phyloP scores from a whole-genome alignment of 2,113 vertebrate genomes.

The Poeciliopsis turrubarensis region DNA sequence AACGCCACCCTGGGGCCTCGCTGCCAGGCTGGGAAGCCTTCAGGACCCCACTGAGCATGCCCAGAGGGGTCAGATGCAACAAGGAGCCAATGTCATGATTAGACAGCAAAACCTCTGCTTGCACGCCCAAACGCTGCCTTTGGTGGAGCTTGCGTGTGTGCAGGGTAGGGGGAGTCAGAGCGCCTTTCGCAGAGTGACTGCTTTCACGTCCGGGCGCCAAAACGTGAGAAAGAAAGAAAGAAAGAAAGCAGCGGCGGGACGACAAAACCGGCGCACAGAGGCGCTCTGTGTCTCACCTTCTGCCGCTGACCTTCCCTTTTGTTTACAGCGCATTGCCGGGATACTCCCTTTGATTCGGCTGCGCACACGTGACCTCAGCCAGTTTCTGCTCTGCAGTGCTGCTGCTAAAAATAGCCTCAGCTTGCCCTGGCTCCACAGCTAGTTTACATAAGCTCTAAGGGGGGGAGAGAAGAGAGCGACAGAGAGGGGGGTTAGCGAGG shows the following conservation, averaged over 20 bases:
- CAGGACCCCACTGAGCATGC: slow-evolving; percentile 9
- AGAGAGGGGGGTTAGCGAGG: slow-evolving; percentile 15
- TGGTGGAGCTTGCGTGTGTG: slow-evolving; percentile 25
- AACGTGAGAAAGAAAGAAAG: slow-evolving; percentile 14
- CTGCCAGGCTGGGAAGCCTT: slow-evolving; percentile 26
- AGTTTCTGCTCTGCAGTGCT: slow-evolving; percentile 90
- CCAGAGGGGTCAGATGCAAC: slow-evolving; percentile 28
- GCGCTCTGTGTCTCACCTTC: slow-evolving; percentile 81
- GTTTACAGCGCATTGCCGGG: slow-evolving; percentile 90
- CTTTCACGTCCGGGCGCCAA: slow-evolving; percentile 51
- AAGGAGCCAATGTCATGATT: slow-evolving; percentile 63
- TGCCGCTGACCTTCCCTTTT: slow-evolving; percentile 86
- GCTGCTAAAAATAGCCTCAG: slow-evolving; percentile 90
- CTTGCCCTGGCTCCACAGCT: slow-evolving; percentile 90
- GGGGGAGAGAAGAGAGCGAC: slow-evolving; percentile 56
- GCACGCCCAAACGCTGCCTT: slow-evolving; percentile 59
- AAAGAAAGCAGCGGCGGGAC: background rate
- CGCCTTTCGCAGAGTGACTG: slow-evolving; percentile 51
- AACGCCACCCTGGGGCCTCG: slow-evolving; percentile 28
- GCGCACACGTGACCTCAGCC: slow-evolving; percentile 85
- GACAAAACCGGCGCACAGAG: slow-evolving; percentile 64
- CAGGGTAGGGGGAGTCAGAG: slow-evolving; percentile 26
- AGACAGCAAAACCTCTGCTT: slow-evolving; percentile 70
- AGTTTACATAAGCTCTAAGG: slow-evolving; percentile 90
- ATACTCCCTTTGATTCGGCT: slow-evolving; percentile 92